Evolutionary conservation across 2,113 vertebrate genomes (phyloP).

Genomic region (Mola mola): DNA sequence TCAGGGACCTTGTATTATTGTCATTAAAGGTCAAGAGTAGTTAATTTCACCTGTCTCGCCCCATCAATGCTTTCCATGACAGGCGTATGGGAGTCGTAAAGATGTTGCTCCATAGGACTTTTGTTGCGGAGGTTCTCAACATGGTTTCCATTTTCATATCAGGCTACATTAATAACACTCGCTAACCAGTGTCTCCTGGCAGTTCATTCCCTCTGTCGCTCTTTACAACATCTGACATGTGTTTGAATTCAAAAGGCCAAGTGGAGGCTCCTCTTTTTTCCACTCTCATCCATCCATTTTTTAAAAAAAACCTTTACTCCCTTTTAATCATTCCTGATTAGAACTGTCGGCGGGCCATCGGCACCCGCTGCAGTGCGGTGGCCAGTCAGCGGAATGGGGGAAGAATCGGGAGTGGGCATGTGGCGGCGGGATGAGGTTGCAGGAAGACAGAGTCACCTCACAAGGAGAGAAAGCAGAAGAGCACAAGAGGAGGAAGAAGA

Average conservation of each 20-base stretch:
- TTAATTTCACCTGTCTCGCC: constrained; percentile 5
- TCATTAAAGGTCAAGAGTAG: constrained; percentile 4
- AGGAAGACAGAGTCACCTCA: constrained; percentile 25
- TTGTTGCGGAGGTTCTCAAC: constrained; percentile 18
- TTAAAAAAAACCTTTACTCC: constrained; percentile 9
- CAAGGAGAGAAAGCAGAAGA: constrained; percentile 21
- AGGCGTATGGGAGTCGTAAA: background rate
- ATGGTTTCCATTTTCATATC: constrained; percentile 53
- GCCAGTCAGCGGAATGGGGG: constrained; percentile 50
- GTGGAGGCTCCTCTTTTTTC: constrained; percentile 59
- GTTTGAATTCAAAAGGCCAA: constrained; percentile 70
- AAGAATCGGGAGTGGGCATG: constrained; percentile 36
- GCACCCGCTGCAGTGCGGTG: constrained; percentile 38
- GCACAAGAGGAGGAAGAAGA: constrained; percentile 21
- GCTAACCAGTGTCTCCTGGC: constrained; percentile 35
- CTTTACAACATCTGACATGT: constrained; percentile 70
- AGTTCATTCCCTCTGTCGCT: constrained; percentile 26
- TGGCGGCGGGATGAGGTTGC: constrained; percentile 18
- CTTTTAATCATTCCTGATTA: constrained; percentile 47
- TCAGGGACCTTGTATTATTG: background rate
- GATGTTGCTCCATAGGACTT: constrained; percentile 1
- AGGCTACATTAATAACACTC: constrained; percentile 45
- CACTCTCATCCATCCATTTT: constrained; percentile 37
- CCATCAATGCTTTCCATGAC: background rate
- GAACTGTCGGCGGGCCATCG: constrained; percentile 44